Base-by-base conservation (phyloP, 1,140 invertebrate genomes). In the Polyergus mexicanus region DNA sequence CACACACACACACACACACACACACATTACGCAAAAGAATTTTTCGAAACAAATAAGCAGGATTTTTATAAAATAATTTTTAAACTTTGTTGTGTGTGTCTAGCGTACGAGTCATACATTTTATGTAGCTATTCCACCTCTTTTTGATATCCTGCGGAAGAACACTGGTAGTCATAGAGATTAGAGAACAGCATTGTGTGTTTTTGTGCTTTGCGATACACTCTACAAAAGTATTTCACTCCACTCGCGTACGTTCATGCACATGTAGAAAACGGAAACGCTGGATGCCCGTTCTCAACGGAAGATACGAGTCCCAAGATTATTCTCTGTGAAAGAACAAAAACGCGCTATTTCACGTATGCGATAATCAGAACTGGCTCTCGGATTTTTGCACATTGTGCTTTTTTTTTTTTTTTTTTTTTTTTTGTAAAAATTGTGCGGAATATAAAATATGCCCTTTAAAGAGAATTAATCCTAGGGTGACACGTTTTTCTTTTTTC, bases 241-340 rank as follows among this genome's bases (percentile, higher is more conserved):
- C 63, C 1, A 41, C n/a, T 38, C 22, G 16, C 54, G 3, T 58
- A 74, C 5, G 13, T 25, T 76, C 38, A 3, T 22, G 28, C 13
- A 41, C 38, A 69, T 69, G 28, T 32, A 13, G 77, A 63, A 66
- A 51, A 51, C 16, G 47, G 47, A 13, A 51, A 38, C 32, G 78
- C 22, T 41, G 32, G 35, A n/a, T 56, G 22, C 5, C 4, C 58
- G 25, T 81, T 28, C 13, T 44, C 69, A 16, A 56, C 69, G 32
- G 47, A 74, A 74, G 72, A 80, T 38, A 41, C 77, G 66, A 71
- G 25, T 44, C 54, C 54, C 66, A 28, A 74, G 54, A 83, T 83
- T 83, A 60, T 58, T 28, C 56, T 32, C 35, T 22, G 51, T 22
- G 19, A 1, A 11, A 6, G 25, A 7, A 74, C 35, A 74, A 81